Base-by-base conservation (phyloP, 2,797 vertebrate genomes). In the Cichlasoma orientale region DNA sequence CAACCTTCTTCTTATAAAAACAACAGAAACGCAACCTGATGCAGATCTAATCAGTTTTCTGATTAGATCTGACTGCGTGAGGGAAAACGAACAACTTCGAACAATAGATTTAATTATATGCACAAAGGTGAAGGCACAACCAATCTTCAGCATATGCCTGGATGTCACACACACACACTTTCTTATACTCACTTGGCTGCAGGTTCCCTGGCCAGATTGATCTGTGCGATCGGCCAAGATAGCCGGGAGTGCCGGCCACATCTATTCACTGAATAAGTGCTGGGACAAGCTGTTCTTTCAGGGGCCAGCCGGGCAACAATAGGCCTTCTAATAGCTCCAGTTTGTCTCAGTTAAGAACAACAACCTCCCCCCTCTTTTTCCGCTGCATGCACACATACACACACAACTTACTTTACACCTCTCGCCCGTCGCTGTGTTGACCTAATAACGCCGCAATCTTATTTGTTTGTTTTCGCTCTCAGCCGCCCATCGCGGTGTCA, bases 311-410 rank as follows among this genome's bases (percentile, higher is more conserved):
- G 23, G 87, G 85, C 89, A 92, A 95, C 93, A 94, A 95, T 92
- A 85, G 92, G 68, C 71, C 85, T 69, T 74, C 82, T 94, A 95
- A 95, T 95, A 90, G 92, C 88, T 86, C 78, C 90, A 88, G 91
- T 95, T 94, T 94, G 93, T 95, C 93, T 95, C 92, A 86, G 92
- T 95, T 95, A 94, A 89, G 88, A 90, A 82, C 88, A 86, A 89
- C 86, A 87, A 77, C 79, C 83, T 36, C 68, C 80, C 50, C 27
- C 29, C 16, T 53, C 54, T 53, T 76, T 80, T 79, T 75, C 36
- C n/a, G 3, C 56, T 14, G 10, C 84, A 57, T 18, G 21, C 58
- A 55, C 78, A 72, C 75, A 88, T 27, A 66, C 78, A 73, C 33
- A 82, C 68, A 79, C 82, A 77, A 72, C 53, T 79, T 73, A 75